phyloP scores from a whole-genome alignment of 1,140 invertebrate species.

The Subanguina moxae region DNA sequence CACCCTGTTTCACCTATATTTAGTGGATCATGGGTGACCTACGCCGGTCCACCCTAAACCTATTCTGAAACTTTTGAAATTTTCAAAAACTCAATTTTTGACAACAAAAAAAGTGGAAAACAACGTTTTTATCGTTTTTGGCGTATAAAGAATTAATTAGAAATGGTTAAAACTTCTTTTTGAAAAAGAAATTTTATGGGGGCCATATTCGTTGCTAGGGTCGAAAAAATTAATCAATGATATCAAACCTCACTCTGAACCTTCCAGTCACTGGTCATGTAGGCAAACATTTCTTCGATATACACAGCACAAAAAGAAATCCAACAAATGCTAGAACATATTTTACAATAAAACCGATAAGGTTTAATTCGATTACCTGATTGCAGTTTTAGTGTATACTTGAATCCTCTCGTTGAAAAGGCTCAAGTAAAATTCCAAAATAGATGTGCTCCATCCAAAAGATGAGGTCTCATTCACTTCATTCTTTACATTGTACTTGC shows the following conservation, averaged over 20 bases:
- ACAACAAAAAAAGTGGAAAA: too few relatives aligned
- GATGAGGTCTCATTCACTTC: neutral
- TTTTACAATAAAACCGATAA: neutral
- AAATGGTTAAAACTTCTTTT: too few relatives aligned
- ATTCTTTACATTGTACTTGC: neutral
- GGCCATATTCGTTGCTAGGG: too few relatives aligned
- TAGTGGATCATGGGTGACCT: too few relatives aligned
- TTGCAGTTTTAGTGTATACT: neutral
- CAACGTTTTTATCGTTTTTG: too few relatives aligned
- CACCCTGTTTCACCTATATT: too few relatives aligned
- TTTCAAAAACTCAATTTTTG: too few relatives aligned
- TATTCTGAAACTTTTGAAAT: too few relatives aligned
- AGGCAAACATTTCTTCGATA: slow-evolving; percentile 19
- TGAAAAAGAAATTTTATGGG: too few relatives aligned
- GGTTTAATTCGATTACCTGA: neutral
- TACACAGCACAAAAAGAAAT: slow-evolving; percentile 21
- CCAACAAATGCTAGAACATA: slow-evolving; percentile 16
- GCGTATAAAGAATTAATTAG: too few relatives aligned
- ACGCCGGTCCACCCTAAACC: too few relatives aligned
- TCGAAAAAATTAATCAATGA: too few relatives aligned
- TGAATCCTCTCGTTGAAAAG: neutral
- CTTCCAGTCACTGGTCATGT: slow-evolving; percentile 16
- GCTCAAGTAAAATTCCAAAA: neutral
- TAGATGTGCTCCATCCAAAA: neutral
- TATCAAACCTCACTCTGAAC: slow-evolving; percentile 14